Base-by-base conservation (phyloP, 1,140 invertebrate species). In the Neotoxoptera formosana region DNA sequence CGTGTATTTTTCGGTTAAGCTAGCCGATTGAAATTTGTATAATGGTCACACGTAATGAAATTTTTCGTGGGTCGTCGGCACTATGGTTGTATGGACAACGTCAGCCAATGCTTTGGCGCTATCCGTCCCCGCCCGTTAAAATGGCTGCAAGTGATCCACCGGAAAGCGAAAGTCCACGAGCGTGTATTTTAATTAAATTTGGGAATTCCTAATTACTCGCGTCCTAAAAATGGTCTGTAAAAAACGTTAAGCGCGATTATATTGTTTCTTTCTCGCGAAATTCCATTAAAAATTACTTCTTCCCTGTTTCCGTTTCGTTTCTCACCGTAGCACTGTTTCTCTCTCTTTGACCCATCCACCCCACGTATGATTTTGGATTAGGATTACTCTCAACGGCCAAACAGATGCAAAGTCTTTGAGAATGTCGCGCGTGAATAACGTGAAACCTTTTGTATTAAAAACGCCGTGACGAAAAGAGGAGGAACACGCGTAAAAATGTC, bases 401-500 rank as follows among this genome's bases (percentile, higher is more conserved):
- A 76, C 56, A 25, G 41, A 47, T 76, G 90, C 53, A 60, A 81
- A 76, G 41, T n/a, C n/a, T 84, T 84, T 34, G 91, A 48, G 47
- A 92, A 81, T 81, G 45, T 81, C 60, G 47, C 47, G 41, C 45
- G 45, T n/a, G 60, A 47, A 91, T 81, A 47, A 91, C 90, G 91
- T 83, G 21, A 92, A 92, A 92, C 76, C 84, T 92, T 92, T 92
- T 48, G 91, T 83, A 92, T 92, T 92, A 92, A 92, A 92, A 92
- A 92, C 45, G 91, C 91, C 67, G 76, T 92, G 91, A 92, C 76
- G 91, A 92, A 83, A 41, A 92, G 76, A 83, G 60, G 45, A 90
- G 90, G 41, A 91, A 76, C 60, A 76, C 91, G 91, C 76, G 76
- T 92, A 92, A 83, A 92, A 92, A 92, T 83, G 91, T 92, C 91